These are phyloP conservation scores for Ormyrus nitidulus DNA, from an alignment of 2,888 invertebrate genomes.

Conservation along the genomic window DNA sequence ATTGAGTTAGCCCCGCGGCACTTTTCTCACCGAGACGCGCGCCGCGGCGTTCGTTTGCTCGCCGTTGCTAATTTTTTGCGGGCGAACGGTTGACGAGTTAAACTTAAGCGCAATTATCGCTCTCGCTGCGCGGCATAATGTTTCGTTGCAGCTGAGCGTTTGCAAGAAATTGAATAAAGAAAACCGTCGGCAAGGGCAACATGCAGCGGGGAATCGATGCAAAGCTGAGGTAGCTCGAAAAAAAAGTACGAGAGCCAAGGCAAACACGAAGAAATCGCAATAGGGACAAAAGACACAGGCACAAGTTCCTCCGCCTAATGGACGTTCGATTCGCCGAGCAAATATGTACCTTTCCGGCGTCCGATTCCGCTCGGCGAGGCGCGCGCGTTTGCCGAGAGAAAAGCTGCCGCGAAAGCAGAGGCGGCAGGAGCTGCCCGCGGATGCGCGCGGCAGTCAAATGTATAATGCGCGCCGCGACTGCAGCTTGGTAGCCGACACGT, in stretches of 20 bases:
- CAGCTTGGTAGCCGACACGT: slow-evolving; percentile 38
- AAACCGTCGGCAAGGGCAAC: neutral
- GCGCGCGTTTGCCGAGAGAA: slow-evolving; percentile 3
- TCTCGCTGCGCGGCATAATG: too few species aligned
- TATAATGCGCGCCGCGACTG: neutral
- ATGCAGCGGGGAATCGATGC: neutral
- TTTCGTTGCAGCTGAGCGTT: neutral
- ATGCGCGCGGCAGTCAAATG: neutral
- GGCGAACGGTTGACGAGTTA: slow-evolving; percentile 2
- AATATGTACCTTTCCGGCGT: slow-evolving; percentile 34
- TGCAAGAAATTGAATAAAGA: neutral
- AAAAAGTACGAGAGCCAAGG: neutral
- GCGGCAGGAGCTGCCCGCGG: neutral
- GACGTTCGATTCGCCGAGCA: slow-evolving; percentile 28
- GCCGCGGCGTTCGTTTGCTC: neutral
- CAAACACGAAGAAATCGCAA: neutral
- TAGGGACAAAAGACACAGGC: neutral
- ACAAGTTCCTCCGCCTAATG: slow-evolving; percentile 15
- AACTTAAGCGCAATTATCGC: neutral
- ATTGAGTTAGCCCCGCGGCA: slow-evolving; percentile 37
- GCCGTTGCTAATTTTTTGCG: slow-evolving; percentile 6
- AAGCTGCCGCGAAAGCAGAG: neutral
- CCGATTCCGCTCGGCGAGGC: neutral
- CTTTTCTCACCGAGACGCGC: slow-evolving; percentile 12
- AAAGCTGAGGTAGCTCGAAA: too few species aligned